phyloP scores from a whole-genome alignment of 2,797 vertebrate genomes.

The Leptatherina wallacei region DNA sequence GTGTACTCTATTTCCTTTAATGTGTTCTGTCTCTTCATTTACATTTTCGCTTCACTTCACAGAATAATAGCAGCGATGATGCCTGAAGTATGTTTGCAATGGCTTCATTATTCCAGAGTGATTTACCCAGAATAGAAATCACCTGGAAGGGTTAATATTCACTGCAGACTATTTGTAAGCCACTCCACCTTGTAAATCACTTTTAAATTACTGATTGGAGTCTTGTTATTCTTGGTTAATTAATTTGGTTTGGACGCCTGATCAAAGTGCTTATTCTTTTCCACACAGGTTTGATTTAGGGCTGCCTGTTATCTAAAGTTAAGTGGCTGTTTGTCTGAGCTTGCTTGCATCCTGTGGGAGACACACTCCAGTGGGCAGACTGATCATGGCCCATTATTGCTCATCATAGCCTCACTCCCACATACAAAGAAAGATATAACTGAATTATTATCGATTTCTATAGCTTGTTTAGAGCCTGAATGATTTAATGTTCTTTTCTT shows the following conservation, averaged over 20 bases:
- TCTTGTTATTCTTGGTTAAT: conserved; percentile 25
- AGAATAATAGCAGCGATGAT: conserved; percentile 51
- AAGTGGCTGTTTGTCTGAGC: conserved; percentile 64
- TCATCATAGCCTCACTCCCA: conserved; percentile 18
- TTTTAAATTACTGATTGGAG: not conserved
- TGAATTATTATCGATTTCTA: conserved; percentile 49
- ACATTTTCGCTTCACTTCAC: conserved; percentile 49
- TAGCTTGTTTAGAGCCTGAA: conserved; percentile 33
- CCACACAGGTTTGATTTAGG: conserved; percentile 48
- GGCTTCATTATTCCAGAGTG: conserved; percentile 33
- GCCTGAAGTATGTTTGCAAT: conserved; percentile 48
- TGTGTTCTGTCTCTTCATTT: conserved; percentile 32
- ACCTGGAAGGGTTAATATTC: conserved; percentile 61
- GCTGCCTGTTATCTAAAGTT: conserved; percentile 51
- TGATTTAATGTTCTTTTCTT: conserved; percentile 15
- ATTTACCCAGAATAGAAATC: conserved; percentile 56
- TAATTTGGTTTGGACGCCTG: conserved; percentile 38
- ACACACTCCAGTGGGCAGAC: conserved; percentile 58
- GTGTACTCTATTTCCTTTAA: conserved; percentile 24
- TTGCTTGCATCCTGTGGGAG: conserved; percentile 64
- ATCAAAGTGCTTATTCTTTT: conserved; percentile 30
- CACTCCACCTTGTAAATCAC: conserved; percentile 2
- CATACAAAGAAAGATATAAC: conserved; percentile 49
- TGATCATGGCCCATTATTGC: conserved; percentile 64
- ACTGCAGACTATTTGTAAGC: conserved; percentile 40